phyloP scores from a whole-genome alignment of 2,113 vertebrate genomes.

The Periophthalmodon schlosseri region DNA sequence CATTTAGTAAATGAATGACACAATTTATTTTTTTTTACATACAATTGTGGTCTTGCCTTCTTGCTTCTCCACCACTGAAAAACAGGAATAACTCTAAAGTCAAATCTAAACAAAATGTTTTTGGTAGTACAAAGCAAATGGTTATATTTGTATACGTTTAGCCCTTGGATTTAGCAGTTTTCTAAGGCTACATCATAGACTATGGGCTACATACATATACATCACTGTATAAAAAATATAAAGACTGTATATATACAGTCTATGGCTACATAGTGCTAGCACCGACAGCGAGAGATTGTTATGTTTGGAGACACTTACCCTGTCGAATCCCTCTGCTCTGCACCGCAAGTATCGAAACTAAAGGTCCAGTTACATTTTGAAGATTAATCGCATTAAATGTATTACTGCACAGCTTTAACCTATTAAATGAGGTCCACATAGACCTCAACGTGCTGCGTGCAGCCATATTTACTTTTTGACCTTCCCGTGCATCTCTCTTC shows the following conservation, averaged over 20 bases:
- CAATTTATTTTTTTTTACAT: conserved; percentile 39
- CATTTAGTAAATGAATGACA: neutral
- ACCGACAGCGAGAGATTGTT: neutral
- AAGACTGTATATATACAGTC: too few relatives aligned
- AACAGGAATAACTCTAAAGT: conserved; percentile 8
- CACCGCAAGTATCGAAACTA: conserved; percentile 32
- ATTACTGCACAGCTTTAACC: conserved; percentile 18
- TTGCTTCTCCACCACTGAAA: conserved; percentile 73
- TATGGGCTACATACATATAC: too few relatives aligned
- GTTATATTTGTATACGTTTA: neutral
- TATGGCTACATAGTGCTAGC: neutral
- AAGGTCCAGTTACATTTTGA: conserved; percentile 23
- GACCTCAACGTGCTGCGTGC: conserved; percentile 50
- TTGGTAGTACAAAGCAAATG: neutral
- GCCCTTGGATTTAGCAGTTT: neutral
- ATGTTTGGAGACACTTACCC: conserved; percentile 53
- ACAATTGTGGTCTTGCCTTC: conserved; percentile 70
- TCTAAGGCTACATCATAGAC: neutral
- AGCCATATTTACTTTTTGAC: conserved; percentile 73
- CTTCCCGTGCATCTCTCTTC: conserved; percentile 46
- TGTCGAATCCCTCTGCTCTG: conserved; percentile 71
- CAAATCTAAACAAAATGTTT: neutral
- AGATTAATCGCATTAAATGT: neutral
- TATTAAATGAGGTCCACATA: conserved; percentile 47
- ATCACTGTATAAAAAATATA: too few relatives aligned